These are phyloP conservation scores for Papilio gigon DNA, from an alignment of 2,888 invertebrate genomes.

Conservation along the genomic window DNA sequence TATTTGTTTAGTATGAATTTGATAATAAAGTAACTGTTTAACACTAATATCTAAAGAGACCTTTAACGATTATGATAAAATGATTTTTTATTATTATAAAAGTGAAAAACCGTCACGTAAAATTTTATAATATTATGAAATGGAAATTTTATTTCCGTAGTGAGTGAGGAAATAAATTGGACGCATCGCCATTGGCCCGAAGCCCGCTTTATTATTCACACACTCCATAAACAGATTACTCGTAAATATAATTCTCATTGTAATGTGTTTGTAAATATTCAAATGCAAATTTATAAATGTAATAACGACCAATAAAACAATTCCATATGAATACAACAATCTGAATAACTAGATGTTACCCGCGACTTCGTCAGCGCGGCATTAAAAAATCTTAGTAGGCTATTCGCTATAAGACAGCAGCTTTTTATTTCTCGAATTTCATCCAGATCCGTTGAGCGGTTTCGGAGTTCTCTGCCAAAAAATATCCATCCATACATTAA, in stretches of 20 bases:
- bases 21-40: too few relatives aligned
- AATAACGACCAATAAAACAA: background rate
- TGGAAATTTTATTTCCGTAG: conserved; percentile 26
- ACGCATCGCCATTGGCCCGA: conserved; percentile 14
- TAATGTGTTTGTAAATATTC: conserved; percentile 14
- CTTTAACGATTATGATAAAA: background rate
- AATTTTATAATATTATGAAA: conserved; percentile 27
- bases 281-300: conserved; percentile 16
- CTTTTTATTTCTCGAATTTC: too few relatives aligned
- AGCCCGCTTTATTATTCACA: conserved; percentile 26
- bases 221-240: conserved; percentile 21
- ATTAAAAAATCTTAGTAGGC: too few relatives aligned
- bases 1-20: too few relatives aligned
- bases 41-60: too few relatives aligned
- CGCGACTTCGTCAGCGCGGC: too few relatives aligned
- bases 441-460: too few relatives aligned
- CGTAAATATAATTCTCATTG: conserved; percentile 12
- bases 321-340: background rate
- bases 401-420: too few relatives aligned
- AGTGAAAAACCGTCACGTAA: background rate
- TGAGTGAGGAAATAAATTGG: conserved; percentile 26
- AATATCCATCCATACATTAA: too few relatives aligned
- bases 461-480: too few relatives aligned
- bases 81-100: background rate
- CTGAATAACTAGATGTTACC: background rate